Conservation (phyloP, 1,140 invertebrate genomes). For the Ridgeia piscesae region DNA sequence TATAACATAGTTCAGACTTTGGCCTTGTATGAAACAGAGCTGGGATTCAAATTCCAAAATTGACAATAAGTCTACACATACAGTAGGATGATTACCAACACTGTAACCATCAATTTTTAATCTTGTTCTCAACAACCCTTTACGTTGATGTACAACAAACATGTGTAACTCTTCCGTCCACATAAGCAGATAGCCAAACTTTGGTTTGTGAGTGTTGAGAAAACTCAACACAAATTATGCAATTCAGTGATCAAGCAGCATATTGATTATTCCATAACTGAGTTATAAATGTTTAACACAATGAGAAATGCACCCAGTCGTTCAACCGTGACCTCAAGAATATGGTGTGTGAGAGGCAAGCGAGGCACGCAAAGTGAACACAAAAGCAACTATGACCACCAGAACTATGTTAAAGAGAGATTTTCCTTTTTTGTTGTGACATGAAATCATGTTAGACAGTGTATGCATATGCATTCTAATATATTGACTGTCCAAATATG, state of each 20-base stretch:
- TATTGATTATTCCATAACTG: no score
- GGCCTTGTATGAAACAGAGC: neutral
- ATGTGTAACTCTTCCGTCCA: neutral
- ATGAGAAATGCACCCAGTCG: neutral
- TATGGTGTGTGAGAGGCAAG: neutral
- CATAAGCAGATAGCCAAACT: no score
- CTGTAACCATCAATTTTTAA: neutral
- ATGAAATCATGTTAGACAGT: no score
- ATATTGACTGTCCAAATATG: no score
- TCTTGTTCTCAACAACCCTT: neutral
- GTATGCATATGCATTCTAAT: no score
- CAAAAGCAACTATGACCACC: neutral
- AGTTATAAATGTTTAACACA: no score
- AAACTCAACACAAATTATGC: no score
- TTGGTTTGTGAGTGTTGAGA: no score
- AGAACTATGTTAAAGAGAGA: no score
- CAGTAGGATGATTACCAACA: neutral
- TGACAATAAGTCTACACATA: neutral
- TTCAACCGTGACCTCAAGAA: neutral
- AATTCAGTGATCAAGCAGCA: no score
- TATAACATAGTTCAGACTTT: neutral
- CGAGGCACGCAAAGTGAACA: neutral
- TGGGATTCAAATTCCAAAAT: neutral
- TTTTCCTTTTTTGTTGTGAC: no score
- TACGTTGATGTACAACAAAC: neutral